Percentiles rank a stretch among this genome's conserved stretches.
These are phyloP conservation scores for Danio tinwini DNA, from an alignment of 2,797 vertebrate genomes.

Conservation along the genomic window DNA sequence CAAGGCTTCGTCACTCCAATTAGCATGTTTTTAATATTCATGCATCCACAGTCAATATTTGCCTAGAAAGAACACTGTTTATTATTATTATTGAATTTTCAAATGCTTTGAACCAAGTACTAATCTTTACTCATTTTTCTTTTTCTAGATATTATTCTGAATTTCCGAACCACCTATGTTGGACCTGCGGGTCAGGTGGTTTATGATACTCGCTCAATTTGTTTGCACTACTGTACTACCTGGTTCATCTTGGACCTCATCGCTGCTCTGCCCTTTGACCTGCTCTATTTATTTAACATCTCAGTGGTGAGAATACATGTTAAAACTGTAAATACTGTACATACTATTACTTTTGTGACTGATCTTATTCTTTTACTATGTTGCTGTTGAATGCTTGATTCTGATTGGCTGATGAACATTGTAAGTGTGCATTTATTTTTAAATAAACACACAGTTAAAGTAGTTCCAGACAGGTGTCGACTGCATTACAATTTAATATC, in stretches of 20 bases:
- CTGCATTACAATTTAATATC: too few species aligned
- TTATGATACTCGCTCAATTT: slow-evolving; percentile 91
- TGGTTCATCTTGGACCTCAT: slow-evolving; percentile 97
- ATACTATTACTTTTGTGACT: too few species aligned
- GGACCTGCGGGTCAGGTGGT: slow-evolving; percentile 95
- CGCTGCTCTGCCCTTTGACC: slow-evolving; percentile 93
- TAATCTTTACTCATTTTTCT: background rate
- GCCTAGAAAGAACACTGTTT: background rate
- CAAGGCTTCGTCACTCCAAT: slow-evolving; percentile 28
- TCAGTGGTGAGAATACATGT: slow-evolving; percentile 86
- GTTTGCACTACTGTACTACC: slow-evolving; percentile 92
- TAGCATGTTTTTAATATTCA: slow-evolving; percentile 36
- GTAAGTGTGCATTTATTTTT: too few species aligned
- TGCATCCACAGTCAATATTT: slow-evolving; percentile 19
- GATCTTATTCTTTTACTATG: too few species aligned
- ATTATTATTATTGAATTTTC: background rate
- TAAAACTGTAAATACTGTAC: background rate
- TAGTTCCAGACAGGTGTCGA: too few species aligned
- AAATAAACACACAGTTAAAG: too few species aligned
- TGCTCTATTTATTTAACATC: slow-evolving; percentile 94
- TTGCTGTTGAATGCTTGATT: too few species aligned
- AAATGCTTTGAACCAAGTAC: slow-evolving; percentile 1
- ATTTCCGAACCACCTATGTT: slow-evolving; percentile 95
- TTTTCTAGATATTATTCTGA: slow-evolving; percentile 90
- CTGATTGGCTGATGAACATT: too few species aligned